Evolutionary conservation across 2,797 vertebrate genomes (phyloP), one percentile per base, ranked within the genome.

Genomic region (Naso thynnoides): DNA sequence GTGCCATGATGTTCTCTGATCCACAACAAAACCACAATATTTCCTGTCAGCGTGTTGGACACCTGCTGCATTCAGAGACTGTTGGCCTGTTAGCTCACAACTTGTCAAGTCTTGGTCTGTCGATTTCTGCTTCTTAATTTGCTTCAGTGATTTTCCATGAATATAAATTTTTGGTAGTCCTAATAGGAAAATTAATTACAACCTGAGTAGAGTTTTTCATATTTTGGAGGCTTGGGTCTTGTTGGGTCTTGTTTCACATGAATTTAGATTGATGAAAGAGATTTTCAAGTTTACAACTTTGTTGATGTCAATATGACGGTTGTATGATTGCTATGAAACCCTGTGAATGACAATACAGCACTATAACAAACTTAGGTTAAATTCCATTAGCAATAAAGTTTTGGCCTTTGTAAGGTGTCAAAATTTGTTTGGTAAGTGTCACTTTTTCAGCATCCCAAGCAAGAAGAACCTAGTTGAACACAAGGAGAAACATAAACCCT

Each of bases 71-170:
- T 71, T 69, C 19, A 69, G 50, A 44, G 21, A n/a, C 36, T 23
- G 14, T 24, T 55, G 24, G 26, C 11, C n/a, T 8, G 9, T n/a
- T 0, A 38, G 26, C 18, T 41, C 8, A 19, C 19, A 53, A 15
- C 39, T 19, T 70, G 56, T 69, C 65, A 50, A 45, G 52, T 26
- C 10, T 2, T 16, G n/a, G n/a, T 52, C 36, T 31, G 38, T 41
- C 52, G 23, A 38, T 33, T 56, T 3, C 31, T 55, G 14, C 31
- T 33, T 44, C 57, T 57, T 57, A 27, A 57, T 66, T 31, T 49
- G 15, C 41, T 72, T 72, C 29, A 50, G 42, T 73, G 41, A 6
- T 76, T 90, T 60, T 62, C 48, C 29, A 33, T 27, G 33, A 49
- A 61, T 60, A 55, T 60, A 74, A 76, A 79, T 77, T 27, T 15